Evolutionary conservation across 2,888 invertebrate species (phyloP), one percentile per base, ranked within the genome.

Genomic region (Ectemnius lituratus): DNA sequence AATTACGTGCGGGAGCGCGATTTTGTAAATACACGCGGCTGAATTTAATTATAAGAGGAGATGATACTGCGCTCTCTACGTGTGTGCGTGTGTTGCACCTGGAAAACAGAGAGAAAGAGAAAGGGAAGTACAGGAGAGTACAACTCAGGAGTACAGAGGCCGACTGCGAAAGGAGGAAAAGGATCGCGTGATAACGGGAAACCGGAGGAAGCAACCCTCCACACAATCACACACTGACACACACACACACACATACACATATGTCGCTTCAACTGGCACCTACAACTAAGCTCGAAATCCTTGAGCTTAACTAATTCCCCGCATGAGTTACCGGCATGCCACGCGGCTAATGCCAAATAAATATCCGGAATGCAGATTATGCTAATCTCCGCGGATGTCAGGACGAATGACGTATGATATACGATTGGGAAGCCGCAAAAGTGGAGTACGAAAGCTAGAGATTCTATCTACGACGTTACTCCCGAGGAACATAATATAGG

Each of bases 291-390:
- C 85, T 84, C 88, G 80, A 88, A 90, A 90, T 89, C 89, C 89
- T 88, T 84, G 85, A 88, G 89, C 89, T 89, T 88, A 89, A 89
- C 89, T 89, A 89, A 90, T 89, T 88, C 89, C 37, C 88, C 83
- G 80, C 86, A 89, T 90, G 90, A 90, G 84, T 88, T 89, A 90
- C 88, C 88, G 84, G 85, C 86, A 75, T 81, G 83, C 85, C 84
- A 79, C 86, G 37, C 6, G 83, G 86, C 88, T 90, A 90, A 90
- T 90, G 88, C 89, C 90, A 85, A 89, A 90, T 90, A 90, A 90
- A 90, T 90, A 90, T 90, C 90, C 89, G 85, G 85, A 86, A 89
- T 88, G 88, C 90, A 90, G 90, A 90, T 90, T 90, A 90, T 89
- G 90, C 85, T 90, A 90, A 90, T 90, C 90, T 85, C 85, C 82